Evolutionary conservation across 2,888 invertebrate genomes (phyloP).

Genomic region (Archips xylosteana): DNA sequence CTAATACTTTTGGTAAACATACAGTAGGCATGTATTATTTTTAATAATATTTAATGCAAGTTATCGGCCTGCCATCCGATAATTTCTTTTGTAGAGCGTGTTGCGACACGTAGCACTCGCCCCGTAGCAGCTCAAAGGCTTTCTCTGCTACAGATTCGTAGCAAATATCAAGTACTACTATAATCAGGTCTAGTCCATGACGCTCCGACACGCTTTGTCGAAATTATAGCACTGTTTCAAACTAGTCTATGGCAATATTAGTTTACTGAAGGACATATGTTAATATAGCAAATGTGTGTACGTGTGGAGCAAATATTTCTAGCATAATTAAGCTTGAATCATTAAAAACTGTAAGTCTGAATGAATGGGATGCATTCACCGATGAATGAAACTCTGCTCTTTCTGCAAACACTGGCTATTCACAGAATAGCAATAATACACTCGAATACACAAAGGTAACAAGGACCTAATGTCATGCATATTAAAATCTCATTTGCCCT

Average conservation of each 20-base stretch:
- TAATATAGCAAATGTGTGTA: too few species aligned
- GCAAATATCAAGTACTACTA: constrained; percentile 10
- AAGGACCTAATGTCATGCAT: constrained; percentile 20
- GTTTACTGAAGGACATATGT: too few species aligned
- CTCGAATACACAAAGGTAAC: not conserved
- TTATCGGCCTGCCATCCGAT: not conserved
- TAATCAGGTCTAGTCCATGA: not conserved
- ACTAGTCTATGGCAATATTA: not conserved
- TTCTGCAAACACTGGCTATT: not conserved
- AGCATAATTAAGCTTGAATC: too few species aligned
- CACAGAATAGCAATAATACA: not conserved
- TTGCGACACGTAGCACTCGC: constrained; percentile 10
- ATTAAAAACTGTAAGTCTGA: too few species aligned
- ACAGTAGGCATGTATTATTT: too few species aligned
- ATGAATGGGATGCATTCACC: not conserved
- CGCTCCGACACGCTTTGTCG: not conserved
- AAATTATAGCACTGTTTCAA: not conserved
- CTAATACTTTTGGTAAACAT: too few species aligned
- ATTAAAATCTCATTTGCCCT: constrained; percentile 34
- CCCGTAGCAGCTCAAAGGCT: constrained; percentile 16
- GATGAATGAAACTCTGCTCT: not conserved
- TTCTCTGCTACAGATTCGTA: constrained; percentile 21
- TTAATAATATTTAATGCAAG: not conserved
- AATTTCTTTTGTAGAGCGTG: not conserved
- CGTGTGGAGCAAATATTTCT: too few species aligned